These are phyloP conservation scores for Microplitis deprimator DNA, from an alignment of 2,888 invertebrate species.

Conservation along the genomic window DNA sequence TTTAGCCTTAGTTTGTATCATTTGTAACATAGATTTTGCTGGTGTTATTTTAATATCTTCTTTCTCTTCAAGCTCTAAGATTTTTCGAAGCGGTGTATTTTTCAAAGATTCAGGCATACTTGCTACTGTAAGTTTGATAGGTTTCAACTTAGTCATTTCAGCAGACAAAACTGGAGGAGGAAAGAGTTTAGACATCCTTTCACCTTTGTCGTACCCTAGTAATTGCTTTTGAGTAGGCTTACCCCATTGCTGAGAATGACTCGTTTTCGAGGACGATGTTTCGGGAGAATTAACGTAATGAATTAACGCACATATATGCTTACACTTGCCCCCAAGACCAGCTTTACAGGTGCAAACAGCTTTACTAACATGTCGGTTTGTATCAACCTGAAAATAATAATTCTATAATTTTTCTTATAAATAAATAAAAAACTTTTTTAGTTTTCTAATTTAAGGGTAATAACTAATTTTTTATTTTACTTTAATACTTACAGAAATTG, in stretches of 20 bases:
- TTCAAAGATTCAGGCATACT: conserved; percentile 31
- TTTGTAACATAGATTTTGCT: conserved; percentile 45
- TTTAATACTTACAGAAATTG: background rate
- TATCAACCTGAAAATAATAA: background rate
- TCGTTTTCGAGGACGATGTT: conserved; percentile 47
- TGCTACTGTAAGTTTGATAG: conserved; percentile 20
- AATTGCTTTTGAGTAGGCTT: conserved; percentile 46
- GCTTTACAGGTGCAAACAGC: conserved; percentile 43
- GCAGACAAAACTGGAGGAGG: conserved; percentile 28
- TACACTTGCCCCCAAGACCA: conserved; percentile 45
- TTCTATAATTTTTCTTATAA: conserved; percentile 4
- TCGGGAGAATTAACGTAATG: conserved; percentile 47
- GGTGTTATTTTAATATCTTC: conserved; percentile 41
- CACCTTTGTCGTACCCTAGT: conserved; percentile 46
- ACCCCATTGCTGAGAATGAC: conserved; percentile 45
- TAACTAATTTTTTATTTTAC: background rate
- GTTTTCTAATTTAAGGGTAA: conserved; percentile 1
- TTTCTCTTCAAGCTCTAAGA: conserved; percentile 47
- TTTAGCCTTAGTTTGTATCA: conserved; percentile 36
- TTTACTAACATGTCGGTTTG: background rate
- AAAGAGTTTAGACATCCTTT: conserved; percentile 43
- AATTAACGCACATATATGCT: conserved; percentile 48
- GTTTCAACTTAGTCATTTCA: conserved; percentile 22
- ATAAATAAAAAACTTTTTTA: conserved; percentile 1
- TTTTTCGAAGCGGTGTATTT: conserved; percentile 39